Evolutionary conservation across 2,888 invertebrate genomes (phyloP), one percentile per base, ranked within the genome.

Genomic region (Leucophenga maculata): DNA sequence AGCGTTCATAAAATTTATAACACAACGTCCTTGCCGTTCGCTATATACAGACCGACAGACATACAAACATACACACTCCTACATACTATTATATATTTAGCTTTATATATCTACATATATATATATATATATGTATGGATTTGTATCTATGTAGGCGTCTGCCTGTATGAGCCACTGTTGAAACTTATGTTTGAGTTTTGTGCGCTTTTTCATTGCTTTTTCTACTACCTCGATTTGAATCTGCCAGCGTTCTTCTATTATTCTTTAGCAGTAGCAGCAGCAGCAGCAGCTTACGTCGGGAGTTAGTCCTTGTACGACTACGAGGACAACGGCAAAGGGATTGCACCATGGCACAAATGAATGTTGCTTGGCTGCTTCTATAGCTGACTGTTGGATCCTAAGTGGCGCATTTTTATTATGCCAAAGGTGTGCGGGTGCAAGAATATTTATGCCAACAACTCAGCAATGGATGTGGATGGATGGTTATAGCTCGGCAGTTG

Each of bases 1-100:
- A 83, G 78, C n/a, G 16, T 83, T 84, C 81, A 83, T 83, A 84
- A 84, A 84, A 83, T 83, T 85, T 83, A 85, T 84, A 84, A 78
- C 80, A 76, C 78, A 84, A 85, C 85, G 83, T 83, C 83, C 83
- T 83, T 83, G 85, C 77, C 83, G 83, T 78, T 73, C 69, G 62
- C 62, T 64, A 48, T 22, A 57, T 26, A 62, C 20, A 57, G n/a
- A 57, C 26, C 26, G 0, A 31, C 57, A 39, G 14, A 39, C 39
- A 31, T 32, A 65, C 46, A 55, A 18, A 55, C 55, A 55, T 2
- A 26, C 55, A 32, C 31, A 32, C n/a, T 14, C 31, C n/a, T n/a
- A n/a, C n/a, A n/a, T n/a, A n/a, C n/a, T n/a, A n/a, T n/a, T n/a
- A n/a, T n/a, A n/a, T n/a, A n/a, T n/a, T n/a, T n/a, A n/a, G n/a